These are phyloP conservation scores for Trissolcus basalis DNA, from an alignment of 1,140 invertebrate species.

Conservation along the genomic window DNA sequence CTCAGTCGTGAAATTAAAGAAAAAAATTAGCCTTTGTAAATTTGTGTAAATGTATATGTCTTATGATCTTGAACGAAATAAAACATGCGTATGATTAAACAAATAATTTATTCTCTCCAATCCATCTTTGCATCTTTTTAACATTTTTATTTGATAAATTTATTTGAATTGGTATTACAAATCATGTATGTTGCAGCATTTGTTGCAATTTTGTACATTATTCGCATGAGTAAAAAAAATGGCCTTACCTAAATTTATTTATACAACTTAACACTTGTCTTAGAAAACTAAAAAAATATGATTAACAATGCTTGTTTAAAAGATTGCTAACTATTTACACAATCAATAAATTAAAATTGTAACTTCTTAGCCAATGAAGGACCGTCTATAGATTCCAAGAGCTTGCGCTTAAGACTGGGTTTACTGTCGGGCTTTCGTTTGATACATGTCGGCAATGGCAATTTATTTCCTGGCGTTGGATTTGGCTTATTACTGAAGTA, in stretches of 20 bases:
- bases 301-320: not conserved
- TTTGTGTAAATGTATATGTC: slow-evolving; percentile 73
- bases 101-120: not conserved
- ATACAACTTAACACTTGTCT: too few relatives aligned
- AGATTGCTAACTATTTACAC: not conserved
- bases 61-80: slow-evolving; percentile 66
- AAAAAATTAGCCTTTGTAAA: slow-evolving; percentile 68
- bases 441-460: slow-evolving; percentile 86
- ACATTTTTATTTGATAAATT: too few relatives aligned
- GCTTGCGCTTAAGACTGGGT: slow-evolving; percentile 85
- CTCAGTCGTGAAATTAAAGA: slow-evolving; percentile 59
- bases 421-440: slow-evolving; percentile 79
- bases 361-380: slow-evolving; percentile 81
- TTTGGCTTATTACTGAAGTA: slow-evolving; percentile 94
- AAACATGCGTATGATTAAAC: slow-evolving; percentile 67
- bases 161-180: too few relatives aligned
- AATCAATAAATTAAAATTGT: slow-evolving; percentile 75
- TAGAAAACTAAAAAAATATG: not conserved
- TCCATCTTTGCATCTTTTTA: not conserved
- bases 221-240: too few relatives aligned
- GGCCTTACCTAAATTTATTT: too few relatives aligned
- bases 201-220: too few relatives aligned
- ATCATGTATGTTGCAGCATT: too few relatives aligned
- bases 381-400: slow-evolving; percentile 82
- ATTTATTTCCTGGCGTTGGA: slow-evolving; percentile 86